These are phyloP conservation scores for Agonopterix subpropinquella DNA, from an alignment of 2,888 invertebrate species.

Conservation along the genomic window DNA sequence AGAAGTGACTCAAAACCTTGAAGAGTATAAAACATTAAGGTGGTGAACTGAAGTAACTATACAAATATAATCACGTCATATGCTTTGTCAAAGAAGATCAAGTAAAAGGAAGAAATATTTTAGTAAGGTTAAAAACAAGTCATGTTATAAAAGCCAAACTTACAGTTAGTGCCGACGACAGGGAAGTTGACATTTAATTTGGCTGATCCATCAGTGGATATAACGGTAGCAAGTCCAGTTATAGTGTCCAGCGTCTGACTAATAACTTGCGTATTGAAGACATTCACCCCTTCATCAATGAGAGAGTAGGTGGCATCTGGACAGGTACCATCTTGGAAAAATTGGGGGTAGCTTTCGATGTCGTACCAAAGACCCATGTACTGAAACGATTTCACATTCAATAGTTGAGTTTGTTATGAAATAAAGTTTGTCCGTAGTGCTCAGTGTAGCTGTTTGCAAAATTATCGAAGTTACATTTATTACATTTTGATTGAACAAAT, in stretches of 20 bases:
- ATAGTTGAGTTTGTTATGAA: neutral
- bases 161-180: constrained; percentile 60
- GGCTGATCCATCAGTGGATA: constrained; percentile 51
- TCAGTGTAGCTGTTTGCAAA: neutral
- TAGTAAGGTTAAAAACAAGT: neutral
- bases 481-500: too few species aligned
- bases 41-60: too few species aligned
- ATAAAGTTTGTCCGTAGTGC: neutral
- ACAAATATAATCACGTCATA: too few species aligned
- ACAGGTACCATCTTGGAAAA: constrained; percentile 32
- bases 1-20: too few species aligned
- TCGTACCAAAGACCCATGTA: constrained; percentile 13
- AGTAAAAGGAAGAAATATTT: too few species aligned
- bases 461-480: too few species aligned
- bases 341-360: constrained; percentile 24
- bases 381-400: neutral
- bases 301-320: constrained; percentile 42
- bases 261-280: constrained; percentile 24
- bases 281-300: constrained; percentile 19
- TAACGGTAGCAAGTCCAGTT: constrained; percentile 62
- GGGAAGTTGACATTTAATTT: constrained; percentile 76
- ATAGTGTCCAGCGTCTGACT: constrained; percentile 49
- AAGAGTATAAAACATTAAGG: too few species aligned
- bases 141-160: constrained; percentile 16
- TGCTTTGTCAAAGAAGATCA: too few species aligned